These are phyloP conservation scores for Nemoura dubitans DNA, from an alignment of 2,888 invertebrate species.

Conservation along the genomic window DNA sequence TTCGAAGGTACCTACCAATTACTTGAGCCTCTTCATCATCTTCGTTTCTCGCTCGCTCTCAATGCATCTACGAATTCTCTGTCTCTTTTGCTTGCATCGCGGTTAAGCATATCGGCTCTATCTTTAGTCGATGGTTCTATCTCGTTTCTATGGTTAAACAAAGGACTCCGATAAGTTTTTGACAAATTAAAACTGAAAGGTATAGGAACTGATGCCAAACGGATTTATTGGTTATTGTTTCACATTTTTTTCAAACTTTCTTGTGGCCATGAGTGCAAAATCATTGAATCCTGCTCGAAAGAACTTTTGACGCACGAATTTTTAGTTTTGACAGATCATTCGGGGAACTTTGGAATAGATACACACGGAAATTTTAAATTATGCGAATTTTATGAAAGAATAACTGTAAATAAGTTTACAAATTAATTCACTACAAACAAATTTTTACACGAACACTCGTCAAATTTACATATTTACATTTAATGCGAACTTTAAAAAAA, in stretches of 20 bases:
- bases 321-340: too few relatives aligned
- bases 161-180: neutral
- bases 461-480: neutral
- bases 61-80: too few relatives aligned
- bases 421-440: neutral
- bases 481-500: neutral
- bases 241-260: neutral
- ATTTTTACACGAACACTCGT: neutral
- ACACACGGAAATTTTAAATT: too few relatives aligned
- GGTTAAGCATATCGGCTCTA: neutral
- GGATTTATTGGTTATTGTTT: neutral
- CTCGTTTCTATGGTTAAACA: neutral
- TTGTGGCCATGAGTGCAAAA: neutral
- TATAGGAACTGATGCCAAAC: neutral
- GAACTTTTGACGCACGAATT: too few relatives aligned
- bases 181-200: conserved; percentile 1
- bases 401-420: neutral
- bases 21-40: neutral
- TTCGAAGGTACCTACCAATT: neutral
- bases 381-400: neutral
- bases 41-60: too few relatives aligned
- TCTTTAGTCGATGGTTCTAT: neutral
- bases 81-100: neutral
- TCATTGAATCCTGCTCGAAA: neutral
- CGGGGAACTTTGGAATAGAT: too few relatives aligned